These are phyloP conservation scores for Maniola jurtina DNA, from an alignment of 1,140 invertebrate species.

Conservation along the genomic window DNA sequence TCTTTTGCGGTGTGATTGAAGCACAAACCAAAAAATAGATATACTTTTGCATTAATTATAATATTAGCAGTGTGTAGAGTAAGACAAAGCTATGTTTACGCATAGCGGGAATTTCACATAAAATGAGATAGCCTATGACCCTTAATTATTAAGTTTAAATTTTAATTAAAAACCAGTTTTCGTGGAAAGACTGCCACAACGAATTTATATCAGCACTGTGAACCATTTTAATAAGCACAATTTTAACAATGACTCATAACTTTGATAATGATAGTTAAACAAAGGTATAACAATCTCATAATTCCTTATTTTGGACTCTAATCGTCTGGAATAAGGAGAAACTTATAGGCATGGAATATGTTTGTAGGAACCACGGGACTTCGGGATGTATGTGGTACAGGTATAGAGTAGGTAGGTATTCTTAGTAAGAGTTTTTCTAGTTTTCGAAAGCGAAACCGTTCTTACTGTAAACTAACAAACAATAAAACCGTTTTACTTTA, in stretches of 20 bases:
- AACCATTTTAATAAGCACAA: constrained; percentile 43
- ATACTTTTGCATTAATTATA: no score
- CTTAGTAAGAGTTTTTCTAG: no score
- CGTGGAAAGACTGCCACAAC: constrained; percentile 2
- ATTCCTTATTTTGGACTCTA: constrained; percentile 22
- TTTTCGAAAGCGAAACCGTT: no score
- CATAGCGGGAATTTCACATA: not conserved
- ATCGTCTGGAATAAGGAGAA: constrained; percentile 19
- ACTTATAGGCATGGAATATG: not conserved
- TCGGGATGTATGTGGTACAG: constrained; percentile 31
- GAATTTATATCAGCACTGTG: constrained; percentile 28
- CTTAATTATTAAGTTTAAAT: constrained; percentile 7
- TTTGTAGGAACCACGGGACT: constrained; percentile 20
- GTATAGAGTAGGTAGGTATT: no score
- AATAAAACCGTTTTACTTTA: no score
- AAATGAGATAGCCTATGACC: constrained; percentile 1
- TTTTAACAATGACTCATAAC: constrained; percentile 59
- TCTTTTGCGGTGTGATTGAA: no score
- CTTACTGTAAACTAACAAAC: no score
- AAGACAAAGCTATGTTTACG: not conserved
- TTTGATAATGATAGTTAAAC: constrained; percentile 42
- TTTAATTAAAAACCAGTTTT: not conserved
- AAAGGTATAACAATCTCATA: not conserved
- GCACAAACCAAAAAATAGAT: no score
- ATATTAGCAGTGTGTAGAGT: no score